Percentiles rank a stretch among this genome's conserved stretches.
Conservation (phyloP, 2,113 vertebrate genomes). For the Xiphias gladius region DNA sequence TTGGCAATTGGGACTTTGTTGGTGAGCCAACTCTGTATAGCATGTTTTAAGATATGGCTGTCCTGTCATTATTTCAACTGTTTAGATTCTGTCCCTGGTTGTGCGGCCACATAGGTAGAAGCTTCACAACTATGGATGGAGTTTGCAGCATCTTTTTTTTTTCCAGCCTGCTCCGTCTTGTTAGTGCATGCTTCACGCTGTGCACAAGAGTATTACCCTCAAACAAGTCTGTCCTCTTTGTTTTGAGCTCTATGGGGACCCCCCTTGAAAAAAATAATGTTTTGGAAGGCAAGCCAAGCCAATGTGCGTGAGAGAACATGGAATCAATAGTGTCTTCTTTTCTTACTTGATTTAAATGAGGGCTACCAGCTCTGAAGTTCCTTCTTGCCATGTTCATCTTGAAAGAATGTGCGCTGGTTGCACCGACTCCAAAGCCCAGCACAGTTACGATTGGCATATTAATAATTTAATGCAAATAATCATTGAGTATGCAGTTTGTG, state of each 20-base stretch:
- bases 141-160: constrained; percentile 71
- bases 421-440: constrained; percentile 81
- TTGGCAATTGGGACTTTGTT: constrained; percentile 1
- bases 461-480: constrained; percentile 87
- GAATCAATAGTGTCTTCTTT: constrained; percentile 84
- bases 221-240: constrained; percentile 85
- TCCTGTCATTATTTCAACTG: constrained; percentile 42
- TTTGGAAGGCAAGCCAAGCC: constrained; percentile 81
- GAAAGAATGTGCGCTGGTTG: constrained; percentile 79
- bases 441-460: constrained; percentile 82
- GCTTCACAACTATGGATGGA: constrained; percentile 70
- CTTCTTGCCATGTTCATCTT: constrained; percentile 83
- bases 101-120: constrained; percentile 65
- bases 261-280: constrained; percentile 77
- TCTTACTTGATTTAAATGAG: constrained; percentile 85
- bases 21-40: background rate
- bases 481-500: constrained; percentile 83
- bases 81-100: constrained; percentile 51
- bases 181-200: constrained; percentile 77
- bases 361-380: constrained; percentile 83
- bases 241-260: constrained; percentile 82
- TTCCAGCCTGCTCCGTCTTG: constrained; percentile 72
- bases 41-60: constrained; percentile 21
- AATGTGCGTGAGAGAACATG: constrained; percentile 72
- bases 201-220: constrained; percentile 81